phyloP scores from a whole-genome alignment of 2,888 invertebrate species.

The Teinopalpus imperialis region DNA sequence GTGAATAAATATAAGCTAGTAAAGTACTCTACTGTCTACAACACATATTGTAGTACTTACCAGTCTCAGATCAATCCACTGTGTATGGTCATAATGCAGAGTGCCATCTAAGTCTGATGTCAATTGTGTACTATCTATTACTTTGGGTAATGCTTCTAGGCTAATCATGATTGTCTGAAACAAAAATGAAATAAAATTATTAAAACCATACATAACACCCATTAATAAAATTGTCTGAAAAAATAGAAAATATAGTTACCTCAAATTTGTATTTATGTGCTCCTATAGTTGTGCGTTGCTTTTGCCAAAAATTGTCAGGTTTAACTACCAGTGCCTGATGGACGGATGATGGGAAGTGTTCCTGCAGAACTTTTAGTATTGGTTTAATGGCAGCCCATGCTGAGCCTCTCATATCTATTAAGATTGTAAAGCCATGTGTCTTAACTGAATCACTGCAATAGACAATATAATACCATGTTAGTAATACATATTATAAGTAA shows the following conservation, averaged over 20 bases:
- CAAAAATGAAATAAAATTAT: constrained; percentile 23
- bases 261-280: constrained; percentile 99
- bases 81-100: constrained; percentile 96
- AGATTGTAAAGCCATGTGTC: constrained; percentile 95
- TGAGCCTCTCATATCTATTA: constrained; percentile 98
- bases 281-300: constrained; percentile 97
- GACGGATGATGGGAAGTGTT: constrained; percentile 96
- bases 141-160: constrained; percentile 95
- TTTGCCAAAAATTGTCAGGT: constrained; percentile 99
- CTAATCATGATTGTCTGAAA: constrained; percentile 97
- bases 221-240: too few species aligned
- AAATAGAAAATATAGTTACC: constrained; percentile 70
- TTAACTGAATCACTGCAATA: constrained; percentile 91
- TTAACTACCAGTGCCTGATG: constrained; percentile 98
- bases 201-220: too few species aligned
- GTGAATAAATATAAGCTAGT: too few species aligned
- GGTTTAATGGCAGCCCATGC: constrained; percentile 99
- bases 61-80: constrained; percentile 97
- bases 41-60: constrained; percentile 53
- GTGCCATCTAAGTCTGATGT: constrained; percentile 97
- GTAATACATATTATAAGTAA: too few species aligned
- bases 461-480: constrained; percentile 1
- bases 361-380: constrained; percentile 97
- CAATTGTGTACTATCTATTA: constrained; percentile 95
- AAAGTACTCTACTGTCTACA: too few species aligned